Evolutionary conservation across 2,113 vertebrate species (phyloP), one percentile per base, ranked within the genome.

Genomic region (Burhinus oedicnemus): DNA sequence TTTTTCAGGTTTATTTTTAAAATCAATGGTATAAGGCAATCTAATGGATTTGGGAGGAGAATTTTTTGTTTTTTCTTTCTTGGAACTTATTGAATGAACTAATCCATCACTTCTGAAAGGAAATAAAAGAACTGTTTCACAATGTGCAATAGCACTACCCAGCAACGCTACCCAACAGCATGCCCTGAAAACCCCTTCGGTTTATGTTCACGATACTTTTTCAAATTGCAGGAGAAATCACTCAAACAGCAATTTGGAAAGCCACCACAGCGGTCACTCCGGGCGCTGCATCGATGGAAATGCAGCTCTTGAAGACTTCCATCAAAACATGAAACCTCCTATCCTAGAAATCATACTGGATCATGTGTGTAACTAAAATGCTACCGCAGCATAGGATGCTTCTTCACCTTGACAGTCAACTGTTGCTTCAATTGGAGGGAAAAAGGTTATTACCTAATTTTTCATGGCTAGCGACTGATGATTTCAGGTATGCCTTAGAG

Each of bases 71-170:
- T 45, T 58, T 65, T 79, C 45, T 30, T 74, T 74, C 87, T 75
- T 45, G 51, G 9, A 81, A 12, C 27, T 74, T 87, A 78, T 2
- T 54, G 51, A 89, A 93, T 20, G 36, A 87, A 87, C n/a, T 70
- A 80, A 89, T 77, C 68, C 68, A 89, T 86, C 89, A 91, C 8
- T 74, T 92, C 62, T 55, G 76, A 94, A 92, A 91, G 83, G 62
- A 92, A 94, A 69, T 54, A 83, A 71, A 85, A 27, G 64, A 82
- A 82, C n/a, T 15, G 6, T 62, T 95, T 60, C 68, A 75, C 47
- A 79, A 29, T 7, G 32, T 3, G 4, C 62, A 62, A 45, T 25
- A 74, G 44, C 40, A 42, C 40, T 49, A 65, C 34, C 20, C 36
- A 57, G n/a, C 75, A 79, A 40, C 2, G 8, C 27, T 76, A 51